phyloP scores from a whole-genome alignment of 2,113 vertebrate species.

The Boulengerochromis microlepis region DNA sequence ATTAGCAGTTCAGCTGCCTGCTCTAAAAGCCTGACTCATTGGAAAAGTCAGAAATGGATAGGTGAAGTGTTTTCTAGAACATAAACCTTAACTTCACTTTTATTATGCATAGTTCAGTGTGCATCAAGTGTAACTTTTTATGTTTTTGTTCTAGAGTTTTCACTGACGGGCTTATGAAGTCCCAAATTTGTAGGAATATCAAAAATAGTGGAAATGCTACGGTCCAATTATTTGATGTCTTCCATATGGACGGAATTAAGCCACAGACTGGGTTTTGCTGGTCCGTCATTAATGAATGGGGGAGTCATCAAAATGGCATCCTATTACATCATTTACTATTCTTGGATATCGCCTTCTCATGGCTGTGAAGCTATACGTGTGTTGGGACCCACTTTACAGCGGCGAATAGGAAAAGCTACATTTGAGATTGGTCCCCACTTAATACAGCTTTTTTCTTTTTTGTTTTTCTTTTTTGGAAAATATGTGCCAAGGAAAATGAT shows the following conservation, averaged over 20 bases:
- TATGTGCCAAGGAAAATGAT: slow-evolving; percentile 27
- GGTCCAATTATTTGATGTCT: background rate
- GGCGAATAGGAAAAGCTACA: slow-evolving; percentile 23
- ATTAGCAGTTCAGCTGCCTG: background rate
- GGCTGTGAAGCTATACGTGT: background rate
- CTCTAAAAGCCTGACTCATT: background rate
- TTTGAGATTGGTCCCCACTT: background rate
- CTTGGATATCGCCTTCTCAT: slow-evolving; percentile 1
- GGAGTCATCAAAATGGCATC: background rate
- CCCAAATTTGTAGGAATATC: background rate
- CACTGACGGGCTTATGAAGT: background rate
- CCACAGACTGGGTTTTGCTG: background rate
- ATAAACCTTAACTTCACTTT: background rate
- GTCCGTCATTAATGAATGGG: background rate
- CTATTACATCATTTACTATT: slow-evolving; percentile 11
- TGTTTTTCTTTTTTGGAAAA: background rate
- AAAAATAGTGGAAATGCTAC: background rate
- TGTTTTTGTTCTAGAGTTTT: background rate
- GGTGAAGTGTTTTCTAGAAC: background rate
- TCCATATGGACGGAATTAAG: background rate
- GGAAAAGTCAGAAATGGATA: background rate
- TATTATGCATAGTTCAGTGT: background rate
- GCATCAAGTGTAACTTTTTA: background rate
- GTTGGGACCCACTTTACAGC: background rate
- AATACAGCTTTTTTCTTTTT: background rate